These are phyloP conservation scores for Microcebus lehilahytsara DNA, from an alignment of 2,113 vertebrate species.

Conservation along the genomic window DNA sequence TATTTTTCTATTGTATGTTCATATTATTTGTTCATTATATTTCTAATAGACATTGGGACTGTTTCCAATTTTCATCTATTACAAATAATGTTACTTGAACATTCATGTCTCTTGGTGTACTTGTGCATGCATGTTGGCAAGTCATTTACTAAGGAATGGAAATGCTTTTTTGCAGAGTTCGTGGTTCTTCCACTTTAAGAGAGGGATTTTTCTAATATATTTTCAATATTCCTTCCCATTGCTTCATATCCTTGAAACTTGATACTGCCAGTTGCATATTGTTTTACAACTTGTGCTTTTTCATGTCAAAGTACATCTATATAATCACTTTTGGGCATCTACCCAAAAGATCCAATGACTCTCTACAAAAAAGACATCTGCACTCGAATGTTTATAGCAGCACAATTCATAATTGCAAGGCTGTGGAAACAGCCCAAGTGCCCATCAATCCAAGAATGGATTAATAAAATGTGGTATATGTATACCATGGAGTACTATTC, in stretches of 20 bases:
- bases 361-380: too few species aligned
- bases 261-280: neutral
- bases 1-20: neutral
- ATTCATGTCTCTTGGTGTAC: neutral
- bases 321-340: neutral
- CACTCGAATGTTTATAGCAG: too few species aligned
- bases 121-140: neutral
- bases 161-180: neutral
- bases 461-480: too few species aligned
- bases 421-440: too few species aligned
- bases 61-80: neutral
- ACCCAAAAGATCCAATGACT: too few species aligned
- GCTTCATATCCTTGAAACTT: neutral
- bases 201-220: neutral
- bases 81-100: neutral
- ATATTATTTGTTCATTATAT: neutral
- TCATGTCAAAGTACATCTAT: neutral
- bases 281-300: neutral
- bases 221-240: neutral
- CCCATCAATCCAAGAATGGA: too few species aligned
- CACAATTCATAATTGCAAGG: too few species aligned
- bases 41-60: neutral
- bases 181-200: neutral
- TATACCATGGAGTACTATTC: too few species aligned
- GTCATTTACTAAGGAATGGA: neutral